phyloP scores from a whole-genome alignment of 2,797 vertebrate species.

The Notolepis coatsorum region DNA sequence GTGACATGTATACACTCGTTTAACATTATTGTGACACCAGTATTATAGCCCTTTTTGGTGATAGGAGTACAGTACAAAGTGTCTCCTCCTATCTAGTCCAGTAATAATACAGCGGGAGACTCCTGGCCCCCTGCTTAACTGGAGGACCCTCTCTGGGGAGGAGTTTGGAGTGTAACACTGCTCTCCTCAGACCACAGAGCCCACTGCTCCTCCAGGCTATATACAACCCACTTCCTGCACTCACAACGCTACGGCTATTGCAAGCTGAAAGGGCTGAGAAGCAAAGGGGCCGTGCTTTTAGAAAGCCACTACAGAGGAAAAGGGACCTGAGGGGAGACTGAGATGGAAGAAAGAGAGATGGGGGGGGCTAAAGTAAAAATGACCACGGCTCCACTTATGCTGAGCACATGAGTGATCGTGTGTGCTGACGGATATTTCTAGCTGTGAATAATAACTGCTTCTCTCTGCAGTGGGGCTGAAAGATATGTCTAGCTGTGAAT shows the following conservation, averaged over 20 bases:
- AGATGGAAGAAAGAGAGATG: neutral
- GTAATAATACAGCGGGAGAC: neutral
- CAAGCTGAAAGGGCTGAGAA: conserved; percentile 15
- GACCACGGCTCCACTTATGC: conserved; percentile 5
- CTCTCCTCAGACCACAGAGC: neutral
- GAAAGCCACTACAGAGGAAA: conserved; percentile 12
- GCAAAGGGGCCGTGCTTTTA: conserved; percentile 4
- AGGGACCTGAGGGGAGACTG: neutral
- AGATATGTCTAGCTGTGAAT: too few relatives aligned
- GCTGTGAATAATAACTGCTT: neutral
- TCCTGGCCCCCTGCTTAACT: neutral
- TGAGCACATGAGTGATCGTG: conserved; percentile 4
- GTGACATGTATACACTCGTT: neutral
- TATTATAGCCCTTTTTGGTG: neutral
- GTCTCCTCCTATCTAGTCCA: neutral
- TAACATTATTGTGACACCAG: neutral
- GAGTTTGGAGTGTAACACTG: neutral
- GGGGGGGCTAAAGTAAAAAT: conserved; percentile 11
- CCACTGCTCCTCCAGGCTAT: conserved; percentile 7
- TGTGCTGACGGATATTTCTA: conserved; percentile 8
- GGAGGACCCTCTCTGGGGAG: neutral
- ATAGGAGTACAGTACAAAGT: neutral
- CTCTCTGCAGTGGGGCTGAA: neutral
- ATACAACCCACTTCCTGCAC: conserved; percentile 12
- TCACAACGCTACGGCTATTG: conserved; percentile 17